phyloP scores from a whole-genome alignment of 2,888 invertebrate species.

The Chalcosyrphus nemorum region DNA sequence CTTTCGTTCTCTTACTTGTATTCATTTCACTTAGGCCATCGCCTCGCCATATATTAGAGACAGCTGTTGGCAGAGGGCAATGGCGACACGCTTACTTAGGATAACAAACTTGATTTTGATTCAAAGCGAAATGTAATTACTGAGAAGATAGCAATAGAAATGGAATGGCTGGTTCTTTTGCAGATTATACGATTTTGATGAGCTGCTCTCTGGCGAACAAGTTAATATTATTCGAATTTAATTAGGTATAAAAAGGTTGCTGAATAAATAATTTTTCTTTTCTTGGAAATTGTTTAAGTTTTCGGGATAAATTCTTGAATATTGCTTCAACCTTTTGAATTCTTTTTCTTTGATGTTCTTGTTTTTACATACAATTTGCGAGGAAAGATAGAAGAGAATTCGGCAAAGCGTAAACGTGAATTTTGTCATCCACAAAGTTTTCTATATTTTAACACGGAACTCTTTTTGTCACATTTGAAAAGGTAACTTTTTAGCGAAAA shows the following conservation, averaged over 20 bases:
- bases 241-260: neutral
- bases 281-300: neutral
- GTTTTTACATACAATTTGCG: neutral
- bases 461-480: neutral
- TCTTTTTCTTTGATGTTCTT: neutral
- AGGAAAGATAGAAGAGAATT: neutral
- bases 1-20: neutral
- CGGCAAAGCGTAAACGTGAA: neutral
- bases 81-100: neutral
- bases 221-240: neutral
- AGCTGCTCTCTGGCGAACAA: neutral
- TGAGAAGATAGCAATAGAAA: neutral
- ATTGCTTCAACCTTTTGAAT: neutral
- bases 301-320: neutral
- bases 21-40: neutral
- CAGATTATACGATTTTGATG: conserved; percentile 2
- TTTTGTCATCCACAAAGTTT: neutral
- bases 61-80: conserved; percentile 19
- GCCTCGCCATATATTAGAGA: conserved; percentile 11
- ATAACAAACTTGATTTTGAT: conserved; percentile 26
- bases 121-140: conserved; percentile 12
- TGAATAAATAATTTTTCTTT: neutral
- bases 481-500: no score
- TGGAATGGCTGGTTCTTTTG: neutral
- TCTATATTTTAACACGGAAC: neutral